A percentile compares a stretch with the other conserved stretches of the same genome.
These are phyloP conservation scores for Hiodon alosoides DNA, from an alignment of 2,113 vertebrate genomes.

Conservation along the genomic window DNA sequence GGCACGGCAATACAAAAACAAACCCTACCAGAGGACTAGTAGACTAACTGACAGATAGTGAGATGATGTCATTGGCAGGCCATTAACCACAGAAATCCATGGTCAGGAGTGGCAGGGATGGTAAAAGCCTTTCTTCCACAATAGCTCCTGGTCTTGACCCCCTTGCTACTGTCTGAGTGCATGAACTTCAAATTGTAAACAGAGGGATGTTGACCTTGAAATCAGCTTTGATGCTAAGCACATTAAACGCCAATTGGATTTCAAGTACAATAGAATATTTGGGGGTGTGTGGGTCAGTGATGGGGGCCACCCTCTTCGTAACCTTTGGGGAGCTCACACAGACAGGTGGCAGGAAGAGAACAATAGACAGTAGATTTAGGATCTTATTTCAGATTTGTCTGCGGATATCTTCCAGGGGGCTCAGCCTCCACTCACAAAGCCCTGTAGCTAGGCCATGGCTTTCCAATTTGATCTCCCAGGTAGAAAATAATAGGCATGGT, in stretches of 20 bases:
- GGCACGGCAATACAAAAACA: neutral
- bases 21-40: too few relatives aligned
- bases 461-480: conserved; percentile 30
- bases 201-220: neutral
- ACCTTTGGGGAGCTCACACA: conserved; percentile 28
- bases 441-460: conserved; percentile 16
- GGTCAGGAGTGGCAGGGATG: neutral
- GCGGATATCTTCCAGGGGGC: conserved; percentile 24
- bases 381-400: conserved; percentile 28
- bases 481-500: conserved; percentile 20
- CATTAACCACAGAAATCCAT: too few relatives aligned
- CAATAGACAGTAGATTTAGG: neutral
- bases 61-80: neutral
- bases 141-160: too few relatives aligned
- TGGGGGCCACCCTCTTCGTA: conserved; percentile 25
- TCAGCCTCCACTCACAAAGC: conserved; percentile 34
- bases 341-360: conserved; percentile 35
- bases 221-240: neutral
- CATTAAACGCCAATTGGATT: neutral
- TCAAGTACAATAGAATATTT: neutral
- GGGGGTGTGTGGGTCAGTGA: conserved; percentile 7
- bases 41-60: too few relatives aligned
- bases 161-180: neutral
- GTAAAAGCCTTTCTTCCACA: neutral
- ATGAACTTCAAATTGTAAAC: neutral